A percentile compares a stretch with the other conserved stretches of the same genome.
Conservation (phyloP, 2,113 vertebrate species). For the Apteryx owenii region DNA sequence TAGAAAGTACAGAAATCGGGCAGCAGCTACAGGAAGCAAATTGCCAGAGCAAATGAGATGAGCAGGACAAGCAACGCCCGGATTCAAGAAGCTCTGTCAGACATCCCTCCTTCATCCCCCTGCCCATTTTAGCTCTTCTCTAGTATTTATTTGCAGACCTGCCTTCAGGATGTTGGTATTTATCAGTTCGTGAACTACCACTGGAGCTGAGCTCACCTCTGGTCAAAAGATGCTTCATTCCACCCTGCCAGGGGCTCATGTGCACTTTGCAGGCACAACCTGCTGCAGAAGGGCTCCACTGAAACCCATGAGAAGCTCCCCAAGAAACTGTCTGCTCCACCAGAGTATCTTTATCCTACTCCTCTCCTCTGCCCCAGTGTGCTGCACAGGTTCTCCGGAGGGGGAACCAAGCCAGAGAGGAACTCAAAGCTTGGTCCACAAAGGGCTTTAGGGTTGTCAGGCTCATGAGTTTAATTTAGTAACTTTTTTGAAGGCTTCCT, state of each 20-base stretch:
- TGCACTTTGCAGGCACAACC: not conserved
- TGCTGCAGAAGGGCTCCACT: not conserved
- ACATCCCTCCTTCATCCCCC: not conserved
- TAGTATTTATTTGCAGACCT: not conserved
- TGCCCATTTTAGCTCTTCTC: not conserved
- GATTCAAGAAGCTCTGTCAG: not conserved
- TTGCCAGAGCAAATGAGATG: not conserved
- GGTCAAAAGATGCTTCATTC: accelerated
- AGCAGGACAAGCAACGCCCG: not conserved
- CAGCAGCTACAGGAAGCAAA: slow-evolving; percentile 41
- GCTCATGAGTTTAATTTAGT: not conserved
- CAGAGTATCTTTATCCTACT: not conserved
- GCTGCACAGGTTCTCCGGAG: not conserved
- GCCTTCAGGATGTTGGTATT: no score
- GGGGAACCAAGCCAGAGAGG: not conserved
- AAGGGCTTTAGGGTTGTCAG: not conserved
- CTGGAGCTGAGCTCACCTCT: no score
- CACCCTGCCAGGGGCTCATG: not conserved
- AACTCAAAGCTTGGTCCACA: not conserved
- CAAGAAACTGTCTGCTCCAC: not conserved
- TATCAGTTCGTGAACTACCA: not conserved
- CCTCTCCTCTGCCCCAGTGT: not conserved
- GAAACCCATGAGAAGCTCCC: not conserved
- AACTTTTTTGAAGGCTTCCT: not conserved
- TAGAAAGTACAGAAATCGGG: slow-evolving; percentile 64